Percentiles rank a stretch among this genome's conserved stretches.
Evolutionary conservation across 2,888 invertebrate genomes (phyloP).

Genomic region (Cremastinae sp.): DNA sequence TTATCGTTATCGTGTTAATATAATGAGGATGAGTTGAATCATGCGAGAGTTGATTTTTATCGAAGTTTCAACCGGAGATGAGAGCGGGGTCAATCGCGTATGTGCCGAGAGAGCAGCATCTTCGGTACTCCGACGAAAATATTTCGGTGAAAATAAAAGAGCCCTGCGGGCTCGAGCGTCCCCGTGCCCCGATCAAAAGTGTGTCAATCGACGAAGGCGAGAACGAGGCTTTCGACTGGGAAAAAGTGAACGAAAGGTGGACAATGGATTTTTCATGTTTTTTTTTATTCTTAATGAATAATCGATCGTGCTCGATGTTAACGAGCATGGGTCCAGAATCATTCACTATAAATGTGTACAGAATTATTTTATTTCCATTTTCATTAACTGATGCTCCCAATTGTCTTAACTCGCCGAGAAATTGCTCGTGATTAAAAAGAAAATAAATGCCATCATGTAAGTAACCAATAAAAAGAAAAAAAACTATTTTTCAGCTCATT

Average conservation of each 20-base stretch:
- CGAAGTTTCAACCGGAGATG: not conserved
- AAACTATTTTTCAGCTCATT: no score
- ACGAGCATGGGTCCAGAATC: conserved; percentile 25
- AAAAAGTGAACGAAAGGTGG: not conserved
- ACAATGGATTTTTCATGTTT: conserved; percentile 6
- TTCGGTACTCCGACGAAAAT: conserved; percentile 43
- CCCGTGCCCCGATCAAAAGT: conserved; percentile 40
- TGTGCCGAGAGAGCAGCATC: conserved; percentile 1
- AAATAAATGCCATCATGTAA: no score
- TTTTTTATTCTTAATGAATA: conserved; percentile 17
- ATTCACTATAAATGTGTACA: conserved; percentile 5
- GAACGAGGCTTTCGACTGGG: not conserved
- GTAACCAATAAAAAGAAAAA: no score
- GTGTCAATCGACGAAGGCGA: conserved; percentile 41
- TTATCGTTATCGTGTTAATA: not conserved
- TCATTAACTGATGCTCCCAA: not conserved
- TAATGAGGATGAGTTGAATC: not conserved
- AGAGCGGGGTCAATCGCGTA: conserved; percentile 22
- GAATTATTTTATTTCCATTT: no score
- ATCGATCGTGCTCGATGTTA: not conserved
- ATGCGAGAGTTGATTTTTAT: conserved; percentile 23
- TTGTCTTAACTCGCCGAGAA: conserved; percentile 1
- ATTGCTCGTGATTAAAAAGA: conserved; percentile 6
- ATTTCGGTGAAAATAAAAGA: conserved; percentile 53
- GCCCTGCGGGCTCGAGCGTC: conserved; percentile 31